A percentile compares a stretch with the other conserved stretches of the same genome.
Conservation (phyloP, 2,888 invertebrate species). For the Dioctria rufipes region DNA sequence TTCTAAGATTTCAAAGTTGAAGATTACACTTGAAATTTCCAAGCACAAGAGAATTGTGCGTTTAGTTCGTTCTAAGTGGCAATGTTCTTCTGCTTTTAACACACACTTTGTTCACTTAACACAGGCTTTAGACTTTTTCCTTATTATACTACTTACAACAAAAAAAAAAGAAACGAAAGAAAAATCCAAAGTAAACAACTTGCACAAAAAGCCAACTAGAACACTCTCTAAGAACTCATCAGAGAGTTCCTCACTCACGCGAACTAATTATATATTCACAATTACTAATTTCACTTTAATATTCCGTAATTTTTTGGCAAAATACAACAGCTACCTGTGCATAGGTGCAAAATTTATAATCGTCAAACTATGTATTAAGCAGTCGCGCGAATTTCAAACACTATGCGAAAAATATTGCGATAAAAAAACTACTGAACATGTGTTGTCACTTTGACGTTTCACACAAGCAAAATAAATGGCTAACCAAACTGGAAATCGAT, state of each 20-base stretch:
- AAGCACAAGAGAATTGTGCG: too few species aligned
- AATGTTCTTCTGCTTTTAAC: too few species aligned
- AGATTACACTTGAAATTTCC: not conserved
- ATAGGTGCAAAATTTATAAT: too few species aligned
- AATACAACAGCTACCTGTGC: too few species aligned
- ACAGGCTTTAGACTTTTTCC: too few species aligned
- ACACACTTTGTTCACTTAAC: too few species aligned
- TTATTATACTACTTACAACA: too few species aligned
- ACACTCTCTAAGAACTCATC: conserved; percentile 1
- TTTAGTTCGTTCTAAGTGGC: too few species aligned
- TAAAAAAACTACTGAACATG: conserved; percentile 26
- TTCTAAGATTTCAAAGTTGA: not conserved
- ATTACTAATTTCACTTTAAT: not conserved
- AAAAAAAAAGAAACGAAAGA: not conserved
- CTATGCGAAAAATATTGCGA: not conserved
- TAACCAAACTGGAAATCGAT: conserved; percentile 27
- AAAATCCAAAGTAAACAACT: conserved; percentile 7
- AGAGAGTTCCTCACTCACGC: not conserved
- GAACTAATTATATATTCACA: conserved; percentile 8
- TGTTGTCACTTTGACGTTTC: conserved; percentile 49
- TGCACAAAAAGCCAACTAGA: not conserved
- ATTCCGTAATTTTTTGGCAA: too few species aligned
- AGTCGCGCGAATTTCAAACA: not conserved
- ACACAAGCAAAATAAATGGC: conserved; percentile 11
- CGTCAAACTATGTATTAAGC: not conserved